A percentile compares a stretch with the other conserved stretches of the same genome.
Evolutionary conservation across 2,888 invertebrate species (phyloP).

Genomic region (Tenthredo amoena): DNA sequence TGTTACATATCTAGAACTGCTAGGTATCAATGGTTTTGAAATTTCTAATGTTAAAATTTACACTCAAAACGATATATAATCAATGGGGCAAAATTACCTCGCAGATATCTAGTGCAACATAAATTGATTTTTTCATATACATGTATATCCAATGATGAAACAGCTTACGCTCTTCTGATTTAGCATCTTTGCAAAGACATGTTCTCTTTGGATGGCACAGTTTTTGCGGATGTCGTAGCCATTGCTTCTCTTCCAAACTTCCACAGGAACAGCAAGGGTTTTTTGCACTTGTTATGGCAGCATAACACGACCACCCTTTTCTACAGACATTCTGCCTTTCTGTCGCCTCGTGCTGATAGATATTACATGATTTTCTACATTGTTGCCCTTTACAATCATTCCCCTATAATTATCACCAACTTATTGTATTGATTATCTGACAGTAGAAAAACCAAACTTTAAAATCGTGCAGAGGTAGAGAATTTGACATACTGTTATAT

Average conservation of each 20-base stretch:
- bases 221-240: conserved; percentile 29
- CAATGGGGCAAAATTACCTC: conserved; percentile 34
- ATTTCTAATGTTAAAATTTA: background rate
- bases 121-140: conserved; percentile 40
- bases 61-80: conserved; percentile 1
- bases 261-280: conserved; percentile 16
- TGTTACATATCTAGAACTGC: background rate
- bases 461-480: background rate
- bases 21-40: background rate
- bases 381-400: conserved; percentile 21
- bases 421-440: background rate
- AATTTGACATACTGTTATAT: conserved; percentile 22
- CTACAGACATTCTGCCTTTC: conserved; percentile 26
- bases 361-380: conserved; percentile 24
- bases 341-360: conserved; percentile 23
- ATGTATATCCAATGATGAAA: conserved; percentile 37
- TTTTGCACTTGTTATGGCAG: conserved; percentile 12
- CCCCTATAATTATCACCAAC: conserved; percentile 17
- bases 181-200: conserved; percentile 40
- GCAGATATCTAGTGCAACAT: conserved; percentile 42
- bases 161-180: conserved; percentile 47
- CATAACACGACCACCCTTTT: conserved; percentile 21
- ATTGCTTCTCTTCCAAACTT: conserved; percentile 31
- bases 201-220: conserved; percentile 24
- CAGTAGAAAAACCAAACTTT: background rate